Base-by-base conservation (phyloP, 2,113 vertebrate genomes). In the Vulpes vulpes region DNA sequence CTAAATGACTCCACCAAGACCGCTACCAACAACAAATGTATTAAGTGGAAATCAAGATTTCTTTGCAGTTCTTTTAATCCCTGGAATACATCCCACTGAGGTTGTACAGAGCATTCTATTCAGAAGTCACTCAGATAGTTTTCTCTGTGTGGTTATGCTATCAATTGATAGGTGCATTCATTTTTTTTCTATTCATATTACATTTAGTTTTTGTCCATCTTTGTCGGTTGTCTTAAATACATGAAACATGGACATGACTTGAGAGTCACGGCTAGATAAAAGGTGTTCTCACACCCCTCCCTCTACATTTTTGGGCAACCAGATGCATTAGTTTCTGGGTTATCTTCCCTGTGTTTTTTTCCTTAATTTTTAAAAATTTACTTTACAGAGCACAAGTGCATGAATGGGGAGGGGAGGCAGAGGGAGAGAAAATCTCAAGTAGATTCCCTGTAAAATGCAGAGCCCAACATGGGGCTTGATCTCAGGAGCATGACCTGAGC, bases 111-210 rank as follows among this genome's bases (percentile, higher is more conserved):
- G 27, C 1, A 15, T 25, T 53, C 3, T 83, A 76, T 67, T 53
- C 32, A 53, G 14, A 83, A 74, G 62, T 83, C 6, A 32, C n/a
- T 69, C 20, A 11, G 14, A 51, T 11, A 60, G n/a, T 57, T 64
- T 71, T 73, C 55, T 67, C 86, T 96, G 11, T 62, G 38, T 60
- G 60, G 10, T 74, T 83, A 35, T 74, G 49, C 49, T 38, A 38
- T 88, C 49, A 49, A 0, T 30, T 55, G 53, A n/a, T 69, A 62
- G 51, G 20, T 76, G 15, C 43, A 43, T 53, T 81, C 59, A 22
- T 83, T 79, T 91, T 55, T 55, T 49, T 94, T 81, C 38, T 87
- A 11, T 79, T 95, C 60, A 32, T 82, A 73, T 53, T 65, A 76
- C 38, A 51, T 64, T 92, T 89, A 91, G 67, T 62, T 32, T 53